These are phyloP conservation scores for Sciaenops ocellatus DNA, from an alignment of 2,797 vertebrate genomes.

Conservation along the genomic window DNA sequence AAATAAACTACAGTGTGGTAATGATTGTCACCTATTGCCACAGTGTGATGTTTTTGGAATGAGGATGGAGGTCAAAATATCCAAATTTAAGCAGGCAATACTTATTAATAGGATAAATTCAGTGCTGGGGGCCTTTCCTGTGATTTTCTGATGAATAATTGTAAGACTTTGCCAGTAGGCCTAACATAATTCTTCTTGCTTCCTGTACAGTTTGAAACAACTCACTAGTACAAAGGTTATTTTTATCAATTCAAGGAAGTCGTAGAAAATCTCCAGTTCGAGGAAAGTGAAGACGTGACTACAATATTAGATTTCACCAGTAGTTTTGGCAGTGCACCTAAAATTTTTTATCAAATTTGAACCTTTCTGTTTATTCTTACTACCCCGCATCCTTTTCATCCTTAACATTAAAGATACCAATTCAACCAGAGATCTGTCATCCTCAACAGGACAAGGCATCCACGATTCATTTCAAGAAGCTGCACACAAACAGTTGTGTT, in stretches of 20 bases:
- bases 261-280: background rate
- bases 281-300: background rate
- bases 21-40: background rate
- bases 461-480: conserved; percentile 31
- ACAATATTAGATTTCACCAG: background rate
- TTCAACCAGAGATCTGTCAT: conserved; percentile 25
- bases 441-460: background rate
- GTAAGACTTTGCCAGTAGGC: background rate
- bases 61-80: background rate
- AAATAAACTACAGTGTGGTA: background rate
- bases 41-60: background rate
- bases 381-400: conserved; percentile 9
- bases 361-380: conserved; percentile 26
- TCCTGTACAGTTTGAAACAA: conserved; percentile 8
- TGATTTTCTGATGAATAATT: background rate
- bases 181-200: background rate
- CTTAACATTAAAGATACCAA: conserved; percentile 34
- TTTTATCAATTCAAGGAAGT: background rate
- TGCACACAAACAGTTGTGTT: conserved; percentile 20
- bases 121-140: background rate
- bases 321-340: conserved; percentile 17
- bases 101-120: background rate
- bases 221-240: background rate
- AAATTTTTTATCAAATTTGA: conserved; percentile 2
- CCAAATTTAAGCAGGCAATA: background rate